Percentiles rank a stretch among this genome's conserved stretches.
Evolutionary conservation across 2,888 invertebrate species (phyloP).

Genomic region (Germaria angustata): DNA sequence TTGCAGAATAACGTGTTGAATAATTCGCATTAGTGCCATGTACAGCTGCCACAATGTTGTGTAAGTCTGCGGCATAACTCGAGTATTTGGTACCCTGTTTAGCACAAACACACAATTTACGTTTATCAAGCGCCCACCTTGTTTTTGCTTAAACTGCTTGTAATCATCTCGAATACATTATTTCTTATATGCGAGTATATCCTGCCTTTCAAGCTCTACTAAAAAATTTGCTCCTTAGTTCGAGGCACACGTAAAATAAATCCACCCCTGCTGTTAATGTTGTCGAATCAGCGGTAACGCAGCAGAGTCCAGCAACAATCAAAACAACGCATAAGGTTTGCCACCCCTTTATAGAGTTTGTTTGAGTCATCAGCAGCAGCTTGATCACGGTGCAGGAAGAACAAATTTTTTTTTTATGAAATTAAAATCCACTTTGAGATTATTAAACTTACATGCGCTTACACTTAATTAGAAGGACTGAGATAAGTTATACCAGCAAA

Average conservation of each 20-base stretch:
- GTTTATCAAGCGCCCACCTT: constrained; percentile 65
- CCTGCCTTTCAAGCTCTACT: constrained; percentile 26
- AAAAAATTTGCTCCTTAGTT: not conserved
- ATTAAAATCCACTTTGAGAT: constrained; percentile 79
- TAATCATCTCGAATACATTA: constrained; percentile 25
- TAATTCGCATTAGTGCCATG: constrained; percentile 74
- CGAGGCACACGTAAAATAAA: constrained; percentile 9
- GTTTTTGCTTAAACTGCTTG: constrained; percentile 29
- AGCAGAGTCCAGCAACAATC: constrained; percentile 45
- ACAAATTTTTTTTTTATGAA: constrained; percentile 72
- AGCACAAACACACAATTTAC: constrained; percentile 6
- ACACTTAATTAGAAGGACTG: constrained; percentile 18
- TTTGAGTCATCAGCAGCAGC: constrained; percentile 8
- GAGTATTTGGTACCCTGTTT: constrained; percentile 58
- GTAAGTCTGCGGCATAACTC: constrained; percentile 72
- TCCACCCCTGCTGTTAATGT: constrained; percentile 65
- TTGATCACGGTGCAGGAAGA: constrained; percentile 61
- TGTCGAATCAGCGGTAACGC: constrained; percentile 51
- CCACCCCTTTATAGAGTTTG: constrained; percentile 40
- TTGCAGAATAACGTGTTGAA: constrained; percentile 67
- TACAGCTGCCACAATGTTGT: constrained; percentile 70
- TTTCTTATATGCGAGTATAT: not conserved
- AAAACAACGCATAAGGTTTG: constrained; percentile 44
- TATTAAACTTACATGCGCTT: constrained; percentile 72
- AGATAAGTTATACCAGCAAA: not conserved